Percentiles rank a stretch among this genome's conserved stretches.
Evolutionary conservation across 1,140 invertebrate genomes (phyloP).

Genomic region (Drosophila oshimai): DNA sequence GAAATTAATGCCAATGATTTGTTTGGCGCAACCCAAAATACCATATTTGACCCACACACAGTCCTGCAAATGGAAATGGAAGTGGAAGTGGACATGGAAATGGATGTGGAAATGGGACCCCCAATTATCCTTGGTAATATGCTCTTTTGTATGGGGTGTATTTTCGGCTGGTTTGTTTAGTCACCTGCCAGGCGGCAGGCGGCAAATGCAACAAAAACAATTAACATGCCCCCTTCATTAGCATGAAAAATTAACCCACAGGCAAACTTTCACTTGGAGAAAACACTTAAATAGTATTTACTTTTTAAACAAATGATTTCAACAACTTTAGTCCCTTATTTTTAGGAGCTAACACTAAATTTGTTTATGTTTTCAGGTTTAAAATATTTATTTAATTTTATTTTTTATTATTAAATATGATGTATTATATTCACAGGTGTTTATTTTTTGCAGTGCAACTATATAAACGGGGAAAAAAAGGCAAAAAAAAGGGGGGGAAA

Average conservation of each 20-base stretch:
- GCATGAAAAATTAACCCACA: conserved; percentile 51
- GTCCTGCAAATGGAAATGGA: too few relatives aligned
- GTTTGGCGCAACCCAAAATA: conserved; percentile 3
- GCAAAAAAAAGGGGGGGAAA: neutral
- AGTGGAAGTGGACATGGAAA: too few relatives aligned
- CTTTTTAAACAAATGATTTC: too few relatives aligned
- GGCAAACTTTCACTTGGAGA: neutral
- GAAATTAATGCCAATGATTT: conserved; percentile 58
- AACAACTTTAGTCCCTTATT: too few relatives aligned
- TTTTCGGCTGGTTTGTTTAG: conserved; percentile 13
- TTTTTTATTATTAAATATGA: too few relatives aligned
- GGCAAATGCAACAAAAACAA: conserved; percentile 33
- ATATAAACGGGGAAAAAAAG: conserved; percentile 1
- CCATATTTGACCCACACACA: neutral
- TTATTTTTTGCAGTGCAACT: neutral
- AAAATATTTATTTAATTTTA: too few relatives aligned
- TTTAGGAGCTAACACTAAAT: too few relatives aligned
- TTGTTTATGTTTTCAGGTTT: too few relatives aligned
- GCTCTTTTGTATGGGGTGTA: neutral
- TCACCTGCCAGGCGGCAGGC: conserved; percentile 18
- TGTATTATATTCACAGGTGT: too few relatives aligned
- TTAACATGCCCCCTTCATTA: conserved; percentile 60
- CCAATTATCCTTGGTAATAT: conserved; percentile 18
- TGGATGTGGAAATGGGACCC: neutral
- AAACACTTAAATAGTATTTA: too few relatives aligned